phyloP scores from a whole-genome alignment of 2,888 invertebrate species.

The Furcula furcula region DNA sequence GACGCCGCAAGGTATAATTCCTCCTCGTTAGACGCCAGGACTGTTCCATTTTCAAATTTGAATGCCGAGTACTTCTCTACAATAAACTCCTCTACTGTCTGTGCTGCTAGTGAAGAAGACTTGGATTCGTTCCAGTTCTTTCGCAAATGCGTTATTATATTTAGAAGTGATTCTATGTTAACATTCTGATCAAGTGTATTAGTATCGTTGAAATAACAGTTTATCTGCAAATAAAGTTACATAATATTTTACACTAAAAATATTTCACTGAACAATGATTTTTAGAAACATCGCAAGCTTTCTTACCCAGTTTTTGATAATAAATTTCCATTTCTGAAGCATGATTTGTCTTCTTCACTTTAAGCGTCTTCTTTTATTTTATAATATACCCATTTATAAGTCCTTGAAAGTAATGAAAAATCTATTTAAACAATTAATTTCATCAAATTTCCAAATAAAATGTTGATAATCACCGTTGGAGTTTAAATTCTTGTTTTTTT shows the following conservation, averaged over 20 bases:
- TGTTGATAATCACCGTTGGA: conserved; percentile 60
- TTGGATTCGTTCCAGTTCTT: conserved; percentile 68
- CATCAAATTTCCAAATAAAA: conserved; percentile 28
- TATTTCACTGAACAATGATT: neutral
- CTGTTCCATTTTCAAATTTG: conserved; percentile 58
- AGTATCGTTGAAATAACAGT: conserved; percentile 65
- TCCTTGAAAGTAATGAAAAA: conserved; percentile 20
- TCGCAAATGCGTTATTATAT: conserved; percentile 62
- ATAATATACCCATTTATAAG: neutral
- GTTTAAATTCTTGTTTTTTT: conserved; percentile 55
- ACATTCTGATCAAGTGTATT: conserved; percentile 41
- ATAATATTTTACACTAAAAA: neutral
- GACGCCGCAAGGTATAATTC: conserved; percentile 72
- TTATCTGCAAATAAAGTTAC: conserved; percentile 53
- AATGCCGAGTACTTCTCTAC: conserved; percentile 76
- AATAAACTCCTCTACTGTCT: conserved; percentile 63
- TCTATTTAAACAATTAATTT: conserved; percentile 50
- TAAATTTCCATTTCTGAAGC: conserved; percentile 69
- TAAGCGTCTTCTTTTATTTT: conserved; percentile 12
- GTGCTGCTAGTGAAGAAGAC: conserved; percentile 61
- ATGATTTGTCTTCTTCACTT: conserved; percentile 39
- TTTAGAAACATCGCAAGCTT: neutral
- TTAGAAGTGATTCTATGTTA: conserved; percentile 50
- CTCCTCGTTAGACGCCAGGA: conserved; percentile 45
- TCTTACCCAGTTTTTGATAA: conserved; percentile 71